Evolutionary conservation across 2,797 vertebrate species (phyloP), one percentile per base, ranked within the genome.

Genomic region (Helostoma temminkii): DNA sequence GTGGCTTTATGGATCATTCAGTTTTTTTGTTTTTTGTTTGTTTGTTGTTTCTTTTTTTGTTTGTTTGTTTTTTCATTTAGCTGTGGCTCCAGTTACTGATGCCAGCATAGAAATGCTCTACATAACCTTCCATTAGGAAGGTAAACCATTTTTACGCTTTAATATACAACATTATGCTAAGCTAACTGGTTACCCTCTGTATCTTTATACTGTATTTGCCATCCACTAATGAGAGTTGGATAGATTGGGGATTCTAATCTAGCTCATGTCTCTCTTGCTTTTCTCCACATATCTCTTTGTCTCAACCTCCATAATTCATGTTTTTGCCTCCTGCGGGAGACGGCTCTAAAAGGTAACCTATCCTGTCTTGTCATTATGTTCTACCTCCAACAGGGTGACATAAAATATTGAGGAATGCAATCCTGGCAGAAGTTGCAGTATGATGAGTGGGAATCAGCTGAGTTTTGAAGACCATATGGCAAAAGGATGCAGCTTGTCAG

Each of bases 301-400:
- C 39, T 46, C 41, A 69, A n/a, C 50, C 70, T 93, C 65, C 84
- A 86, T 88, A 73, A 87, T 90, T 92, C 74, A 88, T 84, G 46
- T 81, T 64, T 83, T 78, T 58, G 61, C 70, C 68, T 79, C 83
- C 68, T 81, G 57, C 60, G 77, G 81, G 60, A 81, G 46, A 60
- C 52, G 22, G 34, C 71, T 78, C 77, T 74, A 47, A 87, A 84
- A 88, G 47, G 65, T 70, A 81, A 61, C 71, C 84, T 70, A 77
- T 81, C 77, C 81, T 72, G 68, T 76, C 64, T 62, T 78, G 71
- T 86, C 83, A 85, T 84, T 82, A 83, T 72, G 78, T 81, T 73
- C 75, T 86, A 71, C 53, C 70, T 65, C 55, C 9, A 36, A 82
- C 57, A 47, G 63, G 59, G 63, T 71, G 68, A 74, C 72, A 87